Evolutionary conservation across 1,140 invertebrate genomes (phyloP).

Genomic region (Notospermus geniculatus): DNA sequence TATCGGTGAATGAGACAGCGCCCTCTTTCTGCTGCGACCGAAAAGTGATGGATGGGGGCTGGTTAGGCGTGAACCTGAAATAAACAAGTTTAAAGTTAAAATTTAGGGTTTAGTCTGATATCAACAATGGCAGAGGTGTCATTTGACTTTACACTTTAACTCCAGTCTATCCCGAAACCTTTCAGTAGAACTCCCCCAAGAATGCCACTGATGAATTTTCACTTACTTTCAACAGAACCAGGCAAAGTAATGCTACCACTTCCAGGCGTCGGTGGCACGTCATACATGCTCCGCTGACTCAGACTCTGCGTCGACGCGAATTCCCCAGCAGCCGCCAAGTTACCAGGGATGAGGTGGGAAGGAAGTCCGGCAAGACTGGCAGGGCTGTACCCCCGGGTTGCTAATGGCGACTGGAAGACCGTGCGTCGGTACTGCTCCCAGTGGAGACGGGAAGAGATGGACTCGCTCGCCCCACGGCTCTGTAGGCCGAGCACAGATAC

Average conservation of each 20-base stretch:
- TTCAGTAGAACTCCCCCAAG: too few species aligned
- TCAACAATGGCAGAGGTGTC: too few species aligned
- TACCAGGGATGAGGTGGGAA: not conserved
- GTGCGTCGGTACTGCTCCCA: slow-evolving; percentile 46
- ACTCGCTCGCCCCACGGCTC: slow-evolving; percentile 34
- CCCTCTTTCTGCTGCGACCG: slow-evolving; percentile 71
- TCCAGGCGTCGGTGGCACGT: slow-evolving; percentile 51
- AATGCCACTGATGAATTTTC: too few species aligned
- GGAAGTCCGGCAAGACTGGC: slow-evolving; percentile 24
- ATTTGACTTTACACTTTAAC: too few species aligned
- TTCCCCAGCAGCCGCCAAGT: not conserved
- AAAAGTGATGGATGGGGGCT: slow-evolving; percentile 46
- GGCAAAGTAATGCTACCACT: slow-evolving; percentile 55
- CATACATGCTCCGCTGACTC: slow-evolving; percentile 43
- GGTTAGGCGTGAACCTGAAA: slow-evolving; percentile 70
- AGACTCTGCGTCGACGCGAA: slow-evolving; percentile 10
- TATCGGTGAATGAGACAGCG: slow-evolving; percentile 90
- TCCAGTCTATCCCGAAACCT: too few species aligned
- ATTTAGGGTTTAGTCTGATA: too few species aligned
- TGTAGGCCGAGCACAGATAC: slow-evolving; percentile 55
- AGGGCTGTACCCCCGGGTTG: slow-evolving; percentile 35
- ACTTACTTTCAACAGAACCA: slow-evolving; percentile 49
- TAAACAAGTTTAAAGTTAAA: too few species aligned
- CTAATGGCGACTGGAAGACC: slow-evolving; percentile 27
- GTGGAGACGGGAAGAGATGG: slow-evolving; percentile 45